Conservation (phyloP, 2,797 vertebrate species). For the Gambelia wislizenii region DNA sequence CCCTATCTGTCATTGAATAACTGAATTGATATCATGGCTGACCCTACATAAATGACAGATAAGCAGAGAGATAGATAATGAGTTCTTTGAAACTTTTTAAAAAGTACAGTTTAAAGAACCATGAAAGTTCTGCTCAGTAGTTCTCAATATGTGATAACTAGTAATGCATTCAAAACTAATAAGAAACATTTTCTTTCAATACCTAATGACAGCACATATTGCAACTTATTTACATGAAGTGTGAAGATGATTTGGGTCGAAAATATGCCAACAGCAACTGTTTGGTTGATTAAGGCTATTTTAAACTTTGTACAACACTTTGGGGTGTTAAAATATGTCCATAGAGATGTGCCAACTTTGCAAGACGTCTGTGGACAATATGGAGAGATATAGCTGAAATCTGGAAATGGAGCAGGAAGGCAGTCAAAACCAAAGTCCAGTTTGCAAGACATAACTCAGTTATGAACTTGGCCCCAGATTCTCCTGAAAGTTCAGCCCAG, state of each 20-base stretch:
- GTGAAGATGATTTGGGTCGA: slow-evolving; percentile 32
- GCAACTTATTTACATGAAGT: slow-evolving; percentile 30
- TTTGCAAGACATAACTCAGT: neutral
- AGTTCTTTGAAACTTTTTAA: neutral
- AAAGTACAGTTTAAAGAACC: neutral
- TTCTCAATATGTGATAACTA: slow-evolving; percentile 13
- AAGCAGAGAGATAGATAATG: neutral
- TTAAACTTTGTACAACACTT: slow-evolving; percentile 35
- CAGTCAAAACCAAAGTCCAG: neutral
- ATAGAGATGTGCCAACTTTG: slow-evolving; percentile 34
- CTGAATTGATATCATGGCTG: neutral
- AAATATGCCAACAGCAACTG: slow-evolving; percentile 32
- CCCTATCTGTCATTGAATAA: neutral
- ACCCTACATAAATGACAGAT: neutral
- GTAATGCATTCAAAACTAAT: slow-evolving; percentile 16
- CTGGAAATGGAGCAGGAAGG: neutral
- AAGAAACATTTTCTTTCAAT: slow-evolving; percentile 22
- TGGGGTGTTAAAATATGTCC: slow-evolving; percentile 27
- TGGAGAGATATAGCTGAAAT: neutral
- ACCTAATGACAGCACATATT: slow-evolving; percentile 35
- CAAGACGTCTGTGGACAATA: slow-evolving; percentile 43
- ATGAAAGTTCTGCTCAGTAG: neutral
- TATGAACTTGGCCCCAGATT: neutral
- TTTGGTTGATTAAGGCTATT: slow-evolving; percentile 39
- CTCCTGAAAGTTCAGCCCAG: neutral